These are phyloP conservation scores for Anoplophora glabripennis DNA, from an alignment of 1,140 invertebrate genomes.

Conservation along the genomic window DNA sequence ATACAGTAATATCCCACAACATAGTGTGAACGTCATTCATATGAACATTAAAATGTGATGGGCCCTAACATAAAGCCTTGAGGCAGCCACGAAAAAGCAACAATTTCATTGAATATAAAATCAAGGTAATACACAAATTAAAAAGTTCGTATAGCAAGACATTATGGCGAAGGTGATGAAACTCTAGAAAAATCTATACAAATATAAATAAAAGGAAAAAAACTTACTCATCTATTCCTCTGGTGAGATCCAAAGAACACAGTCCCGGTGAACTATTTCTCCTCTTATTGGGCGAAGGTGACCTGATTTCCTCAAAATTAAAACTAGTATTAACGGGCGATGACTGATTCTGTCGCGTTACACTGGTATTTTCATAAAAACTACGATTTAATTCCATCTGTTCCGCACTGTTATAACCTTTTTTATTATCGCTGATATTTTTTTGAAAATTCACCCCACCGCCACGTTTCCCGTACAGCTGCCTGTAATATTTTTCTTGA, in stretches of 20 bases:
- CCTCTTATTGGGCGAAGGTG: slow-evolving; percentile 12
- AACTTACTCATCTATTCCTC: slow-evolving; percentile 39
- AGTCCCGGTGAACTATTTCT: slow-evolving; percentile 20
- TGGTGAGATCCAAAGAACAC: slow-evolving; percentile 33
- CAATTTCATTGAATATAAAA: no score
- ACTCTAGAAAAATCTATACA: not conserved
- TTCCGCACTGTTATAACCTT: slow-evolving; percentile 8
- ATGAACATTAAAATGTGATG: no score
- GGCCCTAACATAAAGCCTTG: no score
- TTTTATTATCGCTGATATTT: slow-evolving; percentile 8
- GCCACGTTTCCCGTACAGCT: slow-evolving; percentile 67
- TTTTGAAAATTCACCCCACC: not conserved
- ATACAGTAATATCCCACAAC: no score
- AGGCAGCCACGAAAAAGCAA: no score
- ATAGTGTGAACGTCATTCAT: no score
- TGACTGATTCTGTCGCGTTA: not conserved
- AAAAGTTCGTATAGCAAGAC: no score
- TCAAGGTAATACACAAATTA: no score
- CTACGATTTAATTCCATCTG: not conserved
- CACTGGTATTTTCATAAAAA: slow-evolving; percentile 17
- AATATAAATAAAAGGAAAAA: slow-evolving; percentile 3
- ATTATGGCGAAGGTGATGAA: no score
- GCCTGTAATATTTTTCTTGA: slow-evolving; percentile 78
- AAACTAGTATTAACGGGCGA: slow-evolving; percentile 21
- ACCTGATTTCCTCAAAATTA: slow-evolving; percentile 28